A percentile compares a stretch with the other conserved stretches of the same genome.
These are phyloP conservation scores for Sebastes minor DNA, from an alignment of 2,797 vertebrate species.

Conservation along the genomic window DNA sequence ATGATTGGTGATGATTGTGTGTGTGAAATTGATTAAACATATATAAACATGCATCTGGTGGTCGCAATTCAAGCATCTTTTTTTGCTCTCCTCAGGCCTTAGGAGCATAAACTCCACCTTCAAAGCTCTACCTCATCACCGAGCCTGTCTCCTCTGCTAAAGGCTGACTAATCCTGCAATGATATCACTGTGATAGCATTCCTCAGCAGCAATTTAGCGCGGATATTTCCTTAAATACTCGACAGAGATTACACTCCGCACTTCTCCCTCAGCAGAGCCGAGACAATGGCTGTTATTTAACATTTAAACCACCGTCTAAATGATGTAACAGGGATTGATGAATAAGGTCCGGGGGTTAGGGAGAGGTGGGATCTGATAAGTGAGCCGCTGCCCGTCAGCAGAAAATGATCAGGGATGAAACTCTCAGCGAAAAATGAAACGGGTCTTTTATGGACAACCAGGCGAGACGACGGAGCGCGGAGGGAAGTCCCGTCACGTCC, in stretches of 20 bases:
- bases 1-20: not conserved
- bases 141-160: not conserved
- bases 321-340: not conserved
- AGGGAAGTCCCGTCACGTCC: slow-evolving; percentile 13
- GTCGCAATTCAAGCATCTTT: not conserved
- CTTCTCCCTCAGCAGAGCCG: not conserved
- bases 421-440: not conserved
- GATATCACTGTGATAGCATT: not conserved
- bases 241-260: not conserved
- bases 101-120: not conserved
- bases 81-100: not conserved
- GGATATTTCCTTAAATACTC: slow-evolving; percentile 11
- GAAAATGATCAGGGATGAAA: slow-evolving; percentile 30
- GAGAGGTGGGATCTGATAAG: slow-evolving; percentile 11
- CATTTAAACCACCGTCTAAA: slow-evolving; percentile 40
- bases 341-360: not conserved
- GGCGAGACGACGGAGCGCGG: not conserved
- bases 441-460: not conserved
- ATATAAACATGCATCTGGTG: not conserved
- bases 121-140: not conserved
- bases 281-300: slow-evolving; percentile 10
- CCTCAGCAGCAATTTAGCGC: not conserved
- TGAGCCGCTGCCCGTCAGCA: slow-evolving; percentile 5
- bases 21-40: not conserved
- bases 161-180: not conserved